Base-by-base conservation (phyloP, 2,797 vertebrate species). In the Notoglanidium macrostoma region DNA sequence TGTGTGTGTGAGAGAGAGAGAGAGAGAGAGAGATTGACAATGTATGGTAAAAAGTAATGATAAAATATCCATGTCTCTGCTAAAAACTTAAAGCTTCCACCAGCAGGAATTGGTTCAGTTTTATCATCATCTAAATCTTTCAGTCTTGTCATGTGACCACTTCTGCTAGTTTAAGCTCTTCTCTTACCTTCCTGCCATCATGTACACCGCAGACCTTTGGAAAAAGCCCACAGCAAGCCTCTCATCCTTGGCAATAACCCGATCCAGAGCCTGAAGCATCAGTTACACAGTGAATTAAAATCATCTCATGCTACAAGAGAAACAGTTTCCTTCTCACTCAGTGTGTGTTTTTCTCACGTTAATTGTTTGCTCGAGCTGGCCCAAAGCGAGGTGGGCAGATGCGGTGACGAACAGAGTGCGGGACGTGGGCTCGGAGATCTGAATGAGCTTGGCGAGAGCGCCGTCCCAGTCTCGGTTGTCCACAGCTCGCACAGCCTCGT, bases 141-240 rank as follows among this genome's bases (percentile, higher is more conserved):
- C 12, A 9, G 15, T 10, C 49, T 26, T 55, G 7, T 68, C 10
- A 21, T 83, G 44, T 55, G 17, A 57, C 23, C 54, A 46, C 8
- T 6, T 17, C 2, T 19, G 46, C 15, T 54, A 32, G 5, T 55
- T 63, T 21, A 26, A 40, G 2, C 32, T 35, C 19, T 26, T 89
- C 92, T 90, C 92, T 90, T 87, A 98, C 97, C 94, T 96, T 91
- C 92, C 89, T 80, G 96, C 88, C 92, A 95, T 95, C 94, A 97
- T 95, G 84, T 93, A 93, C 80, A 97, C 94, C 15, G 95, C 95
- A 1, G 97, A 94, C 85, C 97, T 96, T 92, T 98, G 98, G 88
- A 97, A 97, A 93, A 97, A 98, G 51, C 95, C 97, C 0, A 98
- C 96, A 6, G 97, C 97, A 44, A 99, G 92, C 57, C 95, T 95